Conservation (phyloP, 2,113 vertebrate species). For the Cromileptes altivelis region DNA sequence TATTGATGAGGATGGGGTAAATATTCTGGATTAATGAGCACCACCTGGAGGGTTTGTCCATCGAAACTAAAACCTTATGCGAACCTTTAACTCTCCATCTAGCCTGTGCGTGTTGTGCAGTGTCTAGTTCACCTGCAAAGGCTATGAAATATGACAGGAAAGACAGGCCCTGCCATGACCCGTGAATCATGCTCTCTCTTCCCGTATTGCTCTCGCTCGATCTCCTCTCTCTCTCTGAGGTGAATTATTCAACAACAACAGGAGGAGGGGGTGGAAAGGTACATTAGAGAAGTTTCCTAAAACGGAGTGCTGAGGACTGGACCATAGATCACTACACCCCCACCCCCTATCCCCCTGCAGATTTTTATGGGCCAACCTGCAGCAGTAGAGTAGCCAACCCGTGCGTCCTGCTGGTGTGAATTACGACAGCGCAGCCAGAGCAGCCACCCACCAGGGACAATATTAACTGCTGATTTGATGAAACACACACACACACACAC, state of each 20-base stretch:
- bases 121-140: slow-evolving; percentile 49
- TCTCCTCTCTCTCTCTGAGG: slow-evolving; percentile 11
- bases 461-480: slow-evolving; percentile 76
- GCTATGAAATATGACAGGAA: slow-evolving; percentile 68
- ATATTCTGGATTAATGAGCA: slow-evolving; percentile 17
- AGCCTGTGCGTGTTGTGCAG: slow-evolving; percentile 6
- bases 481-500: slow-evolving; percentile 50
- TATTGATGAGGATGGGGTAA: background rate
- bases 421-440: slow-evolving; percentile 56
- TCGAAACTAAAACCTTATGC: slow-evolving; percentile 14
- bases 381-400: slow-evolving; percentile 36
- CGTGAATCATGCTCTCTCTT: slow-evolving; percentile 68
- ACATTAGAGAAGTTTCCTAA: slow-evolving; percentile 63
- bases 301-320: slow-evolving; percentile 56
- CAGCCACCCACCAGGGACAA: slow-evolving; percentile 65
- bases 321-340: slow-evolving; percentile 43
- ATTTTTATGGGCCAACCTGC: slow-evolving; percentile 51
- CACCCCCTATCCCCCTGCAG: background rate
- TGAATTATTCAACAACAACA: slow-evolving; percentile 71
- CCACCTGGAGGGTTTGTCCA: background rate
- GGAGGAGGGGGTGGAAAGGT: slow-evolving; percentile 25
- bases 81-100: slow-evolving; percentile 17
- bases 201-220: slow-evolving; percentile 15
- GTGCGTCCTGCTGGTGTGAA: slow-evolving; percentile 50
- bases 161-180: slow-evolving; percentile 65